phyloP scores from a whole-genome alignment of 2,888 invertebrate genomes.

The Asteroscopus sphinx region DNA sequence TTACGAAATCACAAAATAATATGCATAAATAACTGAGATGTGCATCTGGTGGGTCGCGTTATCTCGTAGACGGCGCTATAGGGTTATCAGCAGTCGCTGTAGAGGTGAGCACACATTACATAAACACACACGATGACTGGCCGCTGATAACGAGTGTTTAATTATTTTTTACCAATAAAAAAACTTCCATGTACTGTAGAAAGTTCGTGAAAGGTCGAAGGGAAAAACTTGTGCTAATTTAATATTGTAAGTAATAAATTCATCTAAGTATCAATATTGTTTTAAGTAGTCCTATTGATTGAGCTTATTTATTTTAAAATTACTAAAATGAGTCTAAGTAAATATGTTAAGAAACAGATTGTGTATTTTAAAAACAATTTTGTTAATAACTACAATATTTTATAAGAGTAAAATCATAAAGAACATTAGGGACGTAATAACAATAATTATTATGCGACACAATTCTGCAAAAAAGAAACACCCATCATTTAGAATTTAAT shows the following conservation, averaged over 20 bases:
- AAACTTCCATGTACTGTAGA: conserved; percentile 15
- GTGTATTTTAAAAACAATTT: too few relatives aligned
- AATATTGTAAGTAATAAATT: too few relatives aligned
- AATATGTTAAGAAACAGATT: too few relatives aligned
- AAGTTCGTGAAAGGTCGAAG: conserved; percentile 40
- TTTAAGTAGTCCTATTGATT: too few relatives aligned
- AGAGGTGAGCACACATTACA: conserved; percentile 47
- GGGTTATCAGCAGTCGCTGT: conserved; percentile 58
- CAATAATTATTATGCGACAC: conserved; percentile 53
- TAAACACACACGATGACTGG: conserved; percentile 42
- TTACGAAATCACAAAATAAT: conserved; percentile 43
- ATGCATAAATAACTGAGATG: conserved; percentile 47
- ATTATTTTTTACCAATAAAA: conserved; percentile 42
- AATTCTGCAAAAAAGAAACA: conserved; percentile 51
- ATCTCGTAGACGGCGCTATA: conserved; percentile 50
- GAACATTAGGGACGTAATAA: conserved; percentile 35
- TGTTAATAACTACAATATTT: conserved; percentile 1
- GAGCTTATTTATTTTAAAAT: too few relatives aligned
- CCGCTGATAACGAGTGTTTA: conserved; percentile 42
- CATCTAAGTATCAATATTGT: too few relatives aligned
- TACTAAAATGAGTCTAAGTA: too few relatives aligned
- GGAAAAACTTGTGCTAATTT: conserved; percentile 22
- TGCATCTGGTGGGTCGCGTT: conserved; percentile 52
- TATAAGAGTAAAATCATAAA: conserved; percentile 27
- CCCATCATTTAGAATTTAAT: conserved; percentile 55